These are phyloP conservation scores for Pantherophis vulpinus DNA, from an alignment of 2,797 vertebrate genomes.

Conservation along the genomic window DNA sequence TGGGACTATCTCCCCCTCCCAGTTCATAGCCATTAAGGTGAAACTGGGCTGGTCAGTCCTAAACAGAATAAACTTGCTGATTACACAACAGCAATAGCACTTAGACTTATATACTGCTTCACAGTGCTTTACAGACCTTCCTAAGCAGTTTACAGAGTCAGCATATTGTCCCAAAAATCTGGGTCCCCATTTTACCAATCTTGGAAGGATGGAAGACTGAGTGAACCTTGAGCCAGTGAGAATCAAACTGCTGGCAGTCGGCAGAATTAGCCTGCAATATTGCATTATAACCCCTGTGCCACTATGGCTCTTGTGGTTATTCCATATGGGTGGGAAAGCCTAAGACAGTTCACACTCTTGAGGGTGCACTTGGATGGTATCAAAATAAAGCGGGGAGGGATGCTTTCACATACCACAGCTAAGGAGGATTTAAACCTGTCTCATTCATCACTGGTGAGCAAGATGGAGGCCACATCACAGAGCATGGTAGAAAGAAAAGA, in stretches of 20 bases:
- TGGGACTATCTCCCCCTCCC: neutral
- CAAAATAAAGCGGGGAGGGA: neutral
- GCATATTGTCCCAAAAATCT: neutral
- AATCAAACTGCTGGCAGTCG: neutral
- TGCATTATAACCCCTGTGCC: neutral
- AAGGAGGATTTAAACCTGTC: neutral
- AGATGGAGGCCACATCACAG: neutral
- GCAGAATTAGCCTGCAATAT: neutral
- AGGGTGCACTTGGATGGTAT: neutral
- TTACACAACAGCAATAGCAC: neutral
- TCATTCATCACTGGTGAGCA: neutral
- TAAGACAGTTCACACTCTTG: neutral
- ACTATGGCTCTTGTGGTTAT: neutral
- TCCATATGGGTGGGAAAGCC: neutral
- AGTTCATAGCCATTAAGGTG: neutral
- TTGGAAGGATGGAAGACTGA: neutral
- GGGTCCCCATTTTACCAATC: neutral
- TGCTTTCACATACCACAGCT: neutral
- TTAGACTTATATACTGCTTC: neutral
- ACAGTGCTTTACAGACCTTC: neutral
- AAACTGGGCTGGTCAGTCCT: neutral
- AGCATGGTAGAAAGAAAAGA: neutral
- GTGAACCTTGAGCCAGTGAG: neutral
- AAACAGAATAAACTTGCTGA: neutral
- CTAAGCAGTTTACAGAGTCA: neutral